phyloP scores from a whole-genome alignment of 2,113 vertebrate genomes.

The Octodon degus region DNA sequence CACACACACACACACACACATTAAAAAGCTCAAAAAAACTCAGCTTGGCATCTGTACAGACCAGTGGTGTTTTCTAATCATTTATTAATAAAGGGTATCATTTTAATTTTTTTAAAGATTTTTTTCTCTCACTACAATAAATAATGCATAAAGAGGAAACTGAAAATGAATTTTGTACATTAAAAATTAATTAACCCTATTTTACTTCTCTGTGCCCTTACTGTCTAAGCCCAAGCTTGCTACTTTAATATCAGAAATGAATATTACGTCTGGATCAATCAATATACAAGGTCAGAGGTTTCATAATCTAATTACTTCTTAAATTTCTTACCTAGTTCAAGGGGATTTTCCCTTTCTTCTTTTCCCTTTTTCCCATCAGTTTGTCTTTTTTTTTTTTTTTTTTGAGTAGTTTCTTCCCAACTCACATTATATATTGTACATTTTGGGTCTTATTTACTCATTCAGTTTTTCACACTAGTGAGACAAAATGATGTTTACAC shows the following conservation, averaged over 20 bases:
- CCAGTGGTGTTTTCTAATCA: background rate
- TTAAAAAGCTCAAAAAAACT: background rate
- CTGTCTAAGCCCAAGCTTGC: background rate
- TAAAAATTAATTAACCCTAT: slow-evolving; percentile 9
- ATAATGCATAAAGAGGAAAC: background rate
- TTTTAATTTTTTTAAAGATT: slow-evolving; percentile 50
- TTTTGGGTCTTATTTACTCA: no score
- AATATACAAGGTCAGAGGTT: background rate
- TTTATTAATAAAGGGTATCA: slow-evolving; percentile 43
- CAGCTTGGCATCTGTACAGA: background rate
- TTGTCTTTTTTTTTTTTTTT: no score
- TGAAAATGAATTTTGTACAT: slow-evolving; percentile 45
- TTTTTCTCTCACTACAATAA: slow-evolving; percentile 26
- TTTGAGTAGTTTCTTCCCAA: no score
- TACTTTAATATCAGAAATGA: background rate
- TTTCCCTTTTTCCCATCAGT: no score
- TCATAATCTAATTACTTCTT: background rate
- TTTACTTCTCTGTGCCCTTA: background rate
- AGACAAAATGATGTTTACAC: no score
- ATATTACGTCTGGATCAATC: background rate
- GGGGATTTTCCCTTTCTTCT: no score
- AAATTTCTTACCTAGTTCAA: background rate
- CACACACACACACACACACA: background rate
- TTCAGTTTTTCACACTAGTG: no score
- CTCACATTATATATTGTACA: no score